These are phyloP conservation scores for Nycteola revayana DNA, from an alignment of 2,888 invertebrate species.

Conservation along the genomic window DNA sequence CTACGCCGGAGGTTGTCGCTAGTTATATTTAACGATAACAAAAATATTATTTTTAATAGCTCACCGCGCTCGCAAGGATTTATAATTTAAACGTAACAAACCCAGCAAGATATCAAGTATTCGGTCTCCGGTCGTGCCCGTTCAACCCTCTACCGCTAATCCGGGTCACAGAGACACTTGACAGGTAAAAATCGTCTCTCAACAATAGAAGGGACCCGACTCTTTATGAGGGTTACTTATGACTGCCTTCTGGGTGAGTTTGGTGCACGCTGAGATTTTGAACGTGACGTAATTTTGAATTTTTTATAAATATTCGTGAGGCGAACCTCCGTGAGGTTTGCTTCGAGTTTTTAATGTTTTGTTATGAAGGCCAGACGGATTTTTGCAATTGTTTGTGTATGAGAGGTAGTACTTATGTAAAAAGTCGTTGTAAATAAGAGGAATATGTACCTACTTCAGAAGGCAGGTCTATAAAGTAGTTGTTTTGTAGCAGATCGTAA, in stretches of 20 bases:
- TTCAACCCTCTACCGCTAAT: slow-evolving; percentile 40
- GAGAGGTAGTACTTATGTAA: no score
- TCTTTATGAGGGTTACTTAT: slow-evolving; percentile 45
- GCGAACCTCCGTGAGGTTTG: background rate
- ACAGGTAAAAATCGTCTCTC: slow-evolving; percentile 47
- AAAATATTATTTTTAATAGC: no score
- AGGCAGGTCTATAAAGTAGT: no score
- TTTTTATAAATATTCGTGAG: slow-evolving; percentile 9
- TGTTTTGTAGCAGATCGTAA: no score
- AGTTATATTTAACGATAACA: no score
- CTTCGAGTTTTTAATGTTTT: background rate
- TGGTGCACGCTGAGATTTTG: slow-evolving; percentile 25
- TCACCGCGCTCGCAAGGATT: slow-evolving; percentile 14
- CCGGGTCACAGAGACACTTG: slow-evolving; percentile 44
- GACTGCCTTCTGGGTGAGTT: slow-evolving; percentile 34
- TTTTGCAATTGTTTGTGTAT: background rate
- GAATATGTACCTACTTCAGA: no score
- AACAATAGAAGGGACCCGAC: slow-evolving; percentile 43
- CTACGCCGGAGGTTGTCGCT: no score
- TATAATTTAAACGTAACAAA: slow-evolving; percentile 19
- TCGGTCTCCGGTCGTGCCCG: slow-evolving; percentile 23
- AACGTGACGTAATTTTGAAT: slow-evolving; percentile 27
- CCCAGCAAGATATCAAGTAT: slow-evolving; percentile 23
- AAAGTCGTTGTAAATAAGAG: no score
- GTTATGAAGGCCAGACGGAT: background rate